phyloP scores from a whole-genome alignment of 1,140 invertebrate species.

The Lordiphosa mommai region DNA sequence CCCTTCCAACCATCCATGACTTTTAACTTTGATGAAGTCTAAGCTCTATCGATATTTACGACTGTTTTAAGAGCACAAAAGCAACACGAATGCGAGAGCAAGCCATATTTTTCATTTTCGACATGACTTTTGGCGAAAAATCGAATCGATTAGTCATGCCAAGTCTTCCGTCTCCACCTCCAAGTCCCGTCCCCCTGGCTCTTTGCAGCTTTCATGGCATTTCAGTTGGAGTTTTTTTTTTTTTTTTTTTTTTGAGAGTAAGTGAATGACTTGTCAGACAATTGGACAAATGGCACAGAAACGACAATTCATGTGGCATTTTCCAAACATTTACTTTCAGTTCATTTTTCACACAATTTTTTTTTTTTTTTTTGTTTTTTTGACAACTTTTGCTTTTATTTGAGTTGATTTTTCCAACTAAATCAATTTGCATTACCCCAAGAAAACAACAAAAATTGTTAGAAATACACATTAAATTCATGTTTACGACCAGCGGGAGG shows the following conservation, averaged over 20 bases:
- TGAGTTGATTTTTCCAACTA: constrained; percentile 7
- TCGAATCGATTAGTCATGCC: constrained; percentile 76
- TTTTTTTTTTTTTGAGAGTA: constrained; percentile 23
- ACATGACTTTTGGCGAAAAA: constrained; percentile 68
- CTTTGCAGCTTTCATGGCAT: constrained; percentile 20
- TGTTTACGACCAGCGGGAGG: constrained; percentile 32
- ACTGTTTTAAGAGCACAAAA: constrained; percentile 33
- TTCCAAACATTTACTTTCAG: constrained; percentile 64
- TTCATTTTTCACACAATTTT: too few species aligned
- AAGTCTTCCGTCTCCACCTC: constrained; percentile 40
- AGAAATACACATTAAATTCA: constrained; percentile 43
- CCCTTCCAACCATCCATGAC: too few species aligned
- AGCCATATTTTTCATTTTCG: constrained; percentile 27
- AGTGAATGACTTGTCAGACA: constrained; percentile 61
- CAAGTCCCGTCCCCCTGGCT: constrained; percentile 6
- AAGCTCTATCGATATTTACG: constrained; percentile 37
- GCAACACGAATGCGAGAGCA: too few species aligned
- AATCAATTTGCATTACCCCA: constrained; percentile 41
- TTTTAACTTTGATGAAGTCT: too few species aligned
- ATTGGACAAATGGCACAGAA: constrained; percentile 50
- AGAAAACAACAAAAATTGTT: constrained; percentile 24
- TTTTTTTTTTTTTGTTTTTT: constrained; percentile 44
- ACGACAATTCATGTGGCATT: constrained; percentile 69
- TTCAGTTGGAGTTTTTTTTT: constrained; percentile 15
- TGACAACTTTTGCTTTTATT: constrained; percentile 32